phyloP scores from a whole-genome alignment of 1,140 invertebrate genomes.

The Leguminivora glycinivorella region DNA sequence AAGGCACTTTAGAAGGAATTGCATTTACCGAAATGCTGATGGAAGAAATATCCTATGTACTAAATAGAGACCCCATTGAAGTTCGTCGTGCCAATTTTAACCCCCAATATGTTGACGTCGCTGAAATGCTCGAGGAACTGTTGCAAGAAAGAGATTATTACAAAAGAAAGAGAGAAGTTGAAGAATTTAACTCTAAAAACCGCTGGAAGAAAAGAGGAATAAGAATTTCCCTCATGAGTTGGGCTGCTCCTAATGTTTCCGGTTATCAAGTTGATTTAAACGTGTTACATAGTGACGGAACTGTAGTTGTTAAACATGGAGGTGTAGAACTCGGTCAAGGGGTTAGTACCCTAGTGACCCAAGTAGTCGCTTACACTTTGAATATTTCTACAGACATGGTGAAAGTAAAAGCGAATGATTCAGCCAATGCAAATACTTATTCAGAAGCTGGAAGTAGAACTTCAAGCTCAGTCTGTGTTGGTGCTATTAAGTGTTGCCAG shows the following conservation, averaged over 20 bases:
- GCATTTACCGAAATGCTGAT: conserved; percentile 86
- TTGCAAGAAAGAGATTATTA: conserved; percentile 73
- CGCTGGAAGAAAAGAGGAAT: conserved; percentile 88
- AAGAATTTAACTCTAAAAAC: conserved; percentile 83
- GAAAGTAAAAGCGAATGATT: conserved; percentile 81
- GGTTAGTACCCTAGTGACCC: conserved; percentile 80
- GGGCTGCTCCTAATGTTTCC: conserved; percentile 71
- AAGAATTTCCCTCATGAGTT: conserved; percentile 82
- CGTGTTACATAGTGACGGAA: conserved; percentile 86
- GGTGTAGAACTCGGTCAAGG: conserved; percentile 92
- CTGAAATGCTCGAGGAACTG: conserved; percentile 34
- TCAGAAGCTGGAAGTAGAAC: conserved; percentile 81
- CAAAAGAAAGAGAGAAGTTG: conserved; percentile 74
- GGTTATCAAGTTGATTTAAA: conserved; percentile 82
- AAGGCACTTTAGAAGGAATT: conserved; percentile 81
- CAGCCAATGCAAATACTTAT: conserved; percentile 75
- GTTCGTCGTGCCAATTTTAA: conserved; percentile 81
- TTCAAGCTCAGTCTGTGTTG: conserved; percentile 68
- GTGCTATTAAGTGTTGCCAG: conserved; percentile 82
- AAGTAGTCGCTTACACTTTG: conserved; percentile 86
- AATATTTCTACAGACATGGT: conserved; percentile 85
- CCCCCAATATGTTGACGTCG: conserved; percentile 48
- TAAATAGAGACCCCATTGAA: conserved; percentile 83
- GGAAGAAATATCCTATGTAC: conserved; percentile 85
- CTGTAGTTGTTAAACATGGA: conserved; percentile 85